These are phyloP conservation scores for Matsumurasca onukii DNA, from an alignment of 1,140 invertebrate genomes.

Conservation along the genomic window DNA sequence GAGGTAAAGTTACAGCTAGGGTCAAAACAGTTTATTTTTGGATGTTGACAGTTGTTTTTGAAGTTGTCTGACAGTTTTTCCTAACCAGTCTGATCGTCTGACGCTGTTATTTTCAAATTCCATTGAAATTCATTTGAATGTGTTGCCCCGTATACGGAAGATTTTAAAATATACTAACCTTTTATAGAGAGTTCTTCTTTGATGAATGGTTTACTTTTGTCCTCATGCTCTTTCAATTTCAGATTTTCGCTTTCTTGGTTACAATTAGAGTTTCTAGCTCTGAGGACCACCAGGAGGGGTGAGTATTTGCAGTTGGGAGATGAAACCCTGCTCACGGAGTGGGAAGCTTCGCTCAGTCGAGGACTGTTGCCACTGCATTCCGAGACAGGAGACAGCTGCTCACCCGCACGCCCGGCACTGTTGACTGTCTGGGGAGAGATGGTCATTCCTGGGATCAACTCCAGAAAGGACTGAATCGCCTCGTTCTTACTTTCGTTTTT, in stretches of 20 bases:
- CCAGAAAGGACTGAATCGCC: constrained; percentile 18
- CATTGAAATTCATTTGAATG: too few relatives aligned
- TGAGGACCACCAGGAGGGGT: constrained; percentile 4
- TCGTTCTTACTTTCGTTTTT: constrained; percentile 13
- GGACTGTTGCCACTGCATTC: not conserved
- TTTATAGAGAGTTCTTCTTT: not conserved
- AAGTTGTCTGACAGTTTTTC: too few relatives aligned
- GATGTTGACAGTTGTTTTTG: too few relatives aligned
- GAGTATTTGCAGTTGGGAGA: constrained; percentile 14
- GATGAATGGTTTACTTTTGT: not conserved
- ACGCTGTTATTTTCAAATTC: too few relatives aligned
- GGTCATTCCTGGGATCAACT: constrained; percentile 16
- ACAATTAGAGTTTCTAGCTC: constrained; percentile 9
- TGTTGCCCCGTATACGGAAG: too few relatives aligned
- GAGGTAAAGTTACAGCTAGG: too few relatives aligned
- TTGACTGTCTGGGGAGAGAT: not conserved
- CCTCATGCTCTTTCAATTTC: constrained; percentile 1
- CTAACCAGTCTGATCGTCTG: too few relatives aligned
- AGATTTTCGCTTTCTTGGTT: not conserved
- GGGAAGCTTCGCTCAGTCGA: not conserved
- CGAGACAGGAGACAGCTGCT: not conserved
- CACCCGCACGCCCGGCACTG: not conserved
- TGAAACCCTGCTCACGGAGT: not conserved
- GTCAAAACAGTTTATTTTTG: too few relatives aligned
- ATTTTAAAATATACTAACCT: constrained; percentile 9